phyloP scores from a whole-genome alignment of 2,113 vertebrate species.

The Donacobius atricapilla region DNA sequence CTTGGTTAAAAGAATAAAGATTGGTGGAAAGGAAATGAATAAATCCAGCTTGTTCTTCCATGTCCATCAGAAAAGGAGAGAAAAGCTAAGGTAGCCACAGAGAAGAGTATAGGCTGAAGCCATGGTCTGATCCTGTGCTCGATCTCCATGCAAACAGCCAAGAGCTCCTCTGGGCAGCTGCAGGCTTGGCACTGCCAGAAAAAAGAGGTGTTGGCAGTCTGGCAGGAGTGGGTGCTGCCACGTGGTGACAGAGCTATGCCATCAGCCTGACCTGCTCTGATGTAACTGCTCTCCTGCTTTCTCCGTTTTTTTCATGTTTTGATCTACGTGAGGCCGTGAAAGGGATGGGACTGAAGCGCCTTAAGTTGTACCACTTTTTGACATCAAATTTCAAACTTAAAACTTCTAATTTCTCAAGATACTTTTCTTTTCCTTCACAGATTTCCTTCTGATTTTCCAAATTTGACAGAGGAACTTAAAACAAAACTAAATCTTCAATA shows the following conservation, averaged over 20 bases:
- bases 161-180: background rate
- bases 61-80: background rate
- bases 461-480: background rate
- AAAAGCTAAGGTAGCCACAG: background rate
- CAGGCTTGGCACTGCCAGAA: background rate
- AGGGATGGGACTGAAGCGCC: background rate
- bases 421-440: background rate
- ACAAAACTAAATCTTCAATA: background rate
- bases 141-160: accelerated
- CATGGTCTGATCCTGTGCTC: accelerated
- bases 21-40: background rate
- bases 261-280: background rate
- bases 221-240: background rate
- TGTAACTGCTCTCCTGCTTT: background rate
- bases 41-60: background rate
- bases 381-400: background rate
- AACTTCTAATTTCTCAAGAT: background rate
- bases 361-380: background rate
- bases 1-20: background rate
- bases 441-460: background rate
- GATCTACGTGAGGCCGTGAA: background rate
- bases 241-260: background rate
- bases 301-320: background rate
- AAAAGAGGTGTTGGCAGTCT: background rate
- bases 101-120: background rate